Evolutionary conservation across 2,888 invertebrate genomes (phyloP).

Genomic region (Osmoderma eremita): DNA sequence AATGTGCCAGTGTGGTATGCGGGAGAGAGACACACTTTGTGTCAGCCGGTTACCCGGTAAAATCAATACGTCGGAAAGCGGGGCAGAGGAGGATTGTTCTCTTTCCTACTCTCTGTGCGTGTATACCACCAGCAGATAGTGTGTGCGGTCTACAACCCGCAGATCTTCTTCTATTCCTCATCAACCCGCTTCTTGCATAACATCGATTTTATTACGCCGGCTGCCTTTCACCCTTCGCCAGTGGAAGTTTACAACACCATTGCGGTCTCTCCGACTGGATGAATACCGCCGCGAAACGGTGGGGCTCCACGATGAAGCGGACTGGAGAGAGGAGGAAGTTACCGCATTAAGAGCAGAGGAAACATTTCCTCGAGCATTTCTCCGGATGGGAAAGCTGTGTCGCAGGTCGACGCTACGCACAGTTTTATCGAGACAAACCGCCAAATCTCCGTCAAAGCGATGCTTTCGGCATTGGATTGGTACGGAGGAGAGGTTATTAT

Average conservation of each 20-base stretch:
- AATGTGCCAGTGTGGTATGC: slow-evolving; percentile 53
- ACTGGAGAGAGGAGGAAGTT: not conserved
- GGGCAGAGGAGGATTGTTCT: slow-evolving; percentile 19
- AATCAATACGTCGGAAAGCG: slow-evolving; percentile 52
- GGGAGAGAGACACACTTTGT: slow-evolving; percentile 51
- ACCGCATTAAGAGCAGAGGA: not conserved
- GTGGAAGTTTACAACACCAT: slow-evolving; percentile 17
- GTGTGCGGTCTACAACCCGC: slow-evolving; percentile 19
- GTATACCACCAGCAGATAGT: slow-evolving; percentile 39
- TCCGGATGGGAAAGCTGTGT: slow-evolving; percentile 6
- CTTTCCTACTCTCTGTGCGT: slow-evolving; percentile 12
- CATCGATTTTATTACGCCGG: slow-evolving; percentile 22
- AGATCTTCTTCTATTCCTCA: not conserved
- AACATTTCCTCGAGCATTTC: slow-evolving; percentile 13
- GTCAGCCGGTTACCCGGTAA: slow-evolving; percentile 56
- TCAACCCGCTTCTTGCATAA: slow-evolving; percentile 5
- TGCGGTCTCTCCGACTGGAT: slow-evolving; percentile 1
- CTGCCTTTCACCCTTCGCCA: slow-evolving; percentile 19
- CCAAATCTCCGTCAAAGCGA: not conserved
- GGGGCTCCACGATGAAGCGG: not conserved
- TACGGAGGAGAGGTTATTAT: slow-evolving; percentile 5
- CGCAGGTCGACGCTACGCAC: not conserved
- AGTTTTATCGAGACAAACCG: no score
- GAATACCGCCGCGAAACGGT: not conserved
- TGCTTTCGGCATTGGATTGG: not conserved